Percentiles rank a stretch among this genome's conserved stretches.
Conservation (phyloP, 2,888 invertebrate species). For the Nemoura dubitans region DNA sequence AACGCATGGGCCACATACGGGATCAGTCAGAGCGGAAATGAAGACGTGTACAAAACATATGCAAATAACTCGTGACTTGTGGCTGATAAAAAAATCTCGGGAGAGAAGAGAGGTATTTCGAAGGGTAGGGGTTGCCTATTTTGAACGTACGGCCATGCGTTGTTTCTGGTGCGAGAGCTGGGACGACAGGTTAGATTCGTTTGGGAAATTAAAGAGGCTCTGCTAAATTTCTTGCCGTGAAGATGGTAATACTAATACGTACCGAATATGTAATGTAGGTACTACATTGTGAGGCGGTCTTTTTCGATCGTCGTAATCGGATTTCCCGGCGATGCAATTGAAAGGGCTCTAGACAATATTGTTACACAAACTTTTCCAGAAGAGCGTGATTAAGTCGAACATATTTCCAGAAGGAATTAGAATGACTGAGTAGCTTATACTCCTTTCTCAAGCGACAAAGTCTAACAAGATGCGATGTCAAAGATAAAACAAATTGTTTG, state of each 20-base stretch:
- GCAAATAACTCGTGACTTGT: slow-evolving; percentile 2
- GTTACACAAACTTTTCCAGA: not conserved
- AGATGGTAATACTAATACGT: too few species aligned
- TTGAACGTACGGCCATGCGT: not conserved
- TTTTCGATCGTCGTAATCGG: not conserved
- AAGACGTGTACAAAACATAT: not conserved
- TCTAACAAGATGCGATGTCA: not conserved
- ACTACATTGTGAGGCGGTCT: too few species aligned
- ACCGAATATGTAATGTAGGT: too few species aligned
- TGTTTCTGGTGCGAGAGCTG: too few species aligned
- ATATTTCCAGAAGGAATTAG: not conserved
- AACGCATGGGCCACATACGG: not conserved
- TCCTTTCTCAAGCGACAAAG: not conserved
- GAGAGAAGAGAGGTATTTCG: too few species aligned
- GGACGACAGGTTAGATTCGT: too few species aligned
- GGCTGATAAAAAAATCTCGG: not conserved
- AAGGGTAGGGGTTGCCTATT: not conserved
- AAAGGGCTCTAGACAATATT: not conserved
- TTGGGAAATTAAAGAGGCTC: too few species aligned
- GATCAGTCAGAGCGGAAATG: not conserved
- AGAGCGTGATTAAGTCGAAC: not conserved
- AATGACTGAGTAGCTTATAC: not conserved
- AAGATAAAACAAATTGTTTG: not conserved
- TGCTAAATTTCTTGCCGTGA: too few species aligned
- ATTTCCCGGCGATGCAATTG: not conserved